Percentiles rank a stretch among this genome's conserved stretches.
Conservation (phyloP, 2,888 invertebrate genomes). For the Caenorhabditis virilis region DNA sequence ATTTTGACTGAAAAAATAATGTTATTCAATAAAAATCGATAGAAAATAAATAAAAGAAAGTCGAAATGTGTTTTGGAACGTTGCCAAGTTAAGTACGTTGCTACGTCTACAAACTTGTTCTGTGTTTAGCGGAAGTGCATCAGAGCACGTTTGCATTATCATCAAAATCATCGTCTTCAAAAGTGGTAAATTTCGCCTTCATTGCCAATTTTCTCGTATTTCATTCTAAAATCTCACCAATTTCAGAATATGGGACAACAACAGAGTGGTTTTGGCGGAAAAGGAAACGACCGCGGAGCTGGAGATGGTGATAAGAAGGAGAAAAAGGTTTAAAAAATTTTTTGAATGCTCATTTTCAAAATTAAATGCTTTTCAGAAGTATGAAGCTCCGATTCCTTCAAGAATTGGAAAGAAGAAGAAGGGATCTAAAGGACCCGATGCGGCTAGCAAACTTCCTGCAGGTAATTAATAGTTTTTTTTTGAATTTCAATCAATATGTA, state of each 20-base stretch:
- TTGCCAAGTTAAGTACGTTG: background rate
- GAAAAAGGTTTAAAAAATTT: slow-evolving; percentile 78
- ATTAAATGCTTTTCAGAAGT: slow-evolving; percentile 78
- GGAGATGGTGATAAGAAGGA: slow-evolving; percentile 76
- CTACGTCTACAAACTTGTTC: background rate
- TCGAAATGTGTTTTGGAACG: background rate
- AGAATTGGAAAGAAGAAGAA: slow-evolving; percentile 87
- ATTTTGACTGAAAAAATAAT: slow-evolving; percentile 38
- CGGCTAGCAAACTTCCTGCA: slow-evolving; percentile 92
- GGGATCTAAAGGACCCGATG: slow-evolving; percentile 87
- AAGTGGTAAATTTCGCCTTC: too few species aligned
- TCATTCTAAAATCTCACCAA: background rate
- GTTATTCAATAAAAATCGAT: too few species aligned
- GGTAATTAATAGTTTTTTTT: slow-evolving; percentile 65
- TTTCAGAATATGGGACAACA: slow-evolving; percentile 55
- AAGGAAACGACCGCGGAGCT: slow-evolving; percentile 53
- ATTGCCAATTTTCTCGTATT: too few species aligned
- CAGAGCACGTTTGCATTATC: slow-evolving; percentile 30
- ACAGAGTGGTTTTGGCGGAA: slow-evolving; percentile 52
- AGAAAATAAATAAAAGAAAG: slow-evolving; percentile 4
- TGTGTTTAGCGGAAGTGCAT: background rate
- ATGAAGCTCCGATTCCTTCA: slow-evolving; percentile 97
- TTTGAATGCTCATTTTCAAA: background rate
- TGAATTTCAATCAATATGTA: background rate
- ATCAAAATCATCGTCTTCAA: slow-evolving; percentile 15